Percentiles rank a stretch among this genome's conserved stretches.
phyloP scores from a whole-genome alignment of 2,888 invertebrate genomes.

The Eumacrocentrus americanus region DNA sequence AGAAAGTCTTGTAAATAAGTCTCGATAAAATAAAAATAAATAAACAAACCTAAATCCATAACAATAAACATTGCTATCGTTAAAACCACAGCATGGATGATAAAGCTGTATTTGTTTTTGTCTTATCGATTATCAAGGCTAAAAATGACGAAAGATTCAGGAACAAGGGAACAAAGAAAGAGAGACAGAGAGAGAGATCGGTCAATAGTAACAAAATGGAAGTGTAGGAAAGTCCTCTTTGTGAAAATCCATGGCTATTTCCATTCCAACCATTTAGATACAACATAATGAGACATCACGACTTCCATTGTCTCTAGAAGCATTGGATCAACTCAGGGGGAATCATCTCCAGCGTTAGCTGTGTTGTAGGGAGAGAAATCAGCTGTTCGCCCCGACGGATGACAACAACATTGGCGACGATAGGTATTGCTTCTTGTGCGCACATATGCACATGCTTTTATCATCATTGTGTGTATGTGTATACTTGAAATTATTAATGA shows the following conservation, averaged over 20 bases:
- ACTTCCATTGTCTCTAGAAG: no score
- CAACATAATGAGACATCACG: no score
- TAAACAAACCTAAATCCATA: no score
- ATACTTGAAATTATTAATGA: conserved; percentile 32
- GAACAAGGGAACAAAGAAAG: conserved; percentile 16
- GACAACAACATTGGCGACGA: conserved; percentile 53
- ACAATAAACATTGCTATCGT: no score
- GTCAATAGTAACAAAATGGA: no score
- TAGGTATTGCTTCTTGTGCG: conserved; percentile 27
- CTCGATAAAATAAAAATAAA: conserved; percentile 2
- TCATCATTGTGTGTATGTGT: not conserved
- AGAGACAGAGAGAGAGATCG: no score
- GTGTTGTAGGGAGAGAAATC: conserved; percentile 48
- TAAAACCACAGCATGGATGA: no score
- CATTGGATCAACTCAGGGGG: no score
- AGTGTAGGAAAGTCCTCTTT: no score
- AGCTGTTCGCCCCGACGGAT: conserved; percentile 56
- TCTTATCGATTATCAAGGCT: not conserved
- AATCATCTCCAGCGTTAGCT: no score
- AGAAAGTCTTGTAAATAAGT: conserved; percentile 5
- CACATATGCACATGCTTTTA: conserved; percentile 4
- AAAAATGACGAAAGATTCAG: not conserved
- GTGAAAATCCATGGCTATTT: no score
- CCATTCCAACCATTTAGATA: conserved; percentile 21
- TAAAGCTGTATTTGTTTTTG: not conserved